phyloP scores from a whole-genome alignment of 2,888 invertebrate genomes.

The Eledona agricola region DNA sequence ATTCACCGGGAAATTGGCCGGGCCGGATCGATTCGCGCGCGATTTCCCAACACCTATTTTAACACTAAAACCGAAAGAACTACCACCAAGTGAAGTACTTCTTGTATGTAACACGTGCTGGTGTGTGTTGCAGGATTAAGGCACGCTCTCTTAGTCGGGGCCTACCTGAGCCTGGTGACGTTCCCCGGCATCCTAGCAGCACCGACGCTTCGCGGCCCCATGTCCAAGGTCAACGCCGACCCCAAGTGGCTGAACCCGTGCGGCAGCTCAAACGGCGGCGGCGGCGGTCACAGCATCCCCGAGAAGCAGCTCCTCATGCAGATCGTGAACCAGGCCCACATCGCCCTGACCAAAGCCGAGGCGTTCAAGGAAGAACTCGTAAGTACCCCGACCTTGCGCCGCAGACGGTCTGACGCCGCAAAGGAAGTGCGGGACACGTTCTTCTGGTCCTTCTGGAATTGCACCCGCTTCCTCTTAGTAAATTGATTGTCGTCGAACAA shows the following conservation, averaged over 20 bases:
- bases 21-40: conserved; percentile 44
- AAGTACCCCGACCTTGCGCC: conserved; percentile 54
- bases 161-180: conserved; percentile 59
- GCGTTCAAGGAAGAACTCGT: conserved; percentile 63
- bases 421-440: conserved; percentile 40
- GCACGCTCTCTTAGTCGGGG: conserved; percentile 59
- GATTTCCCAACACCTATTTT: conserved; percentile 3
- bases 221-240: conserved; percentile 44
- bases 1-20: conserved; percentile 50
- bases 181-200: conserved; percentile 58
- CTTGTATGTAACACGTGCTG: conserved; percentile 25
- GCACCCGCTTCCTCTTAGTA: conserved; percentile 47
- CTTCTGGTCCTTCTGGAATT: conserved; percentile 42
- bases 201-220: conserved; percentile 49
- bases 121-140: conserved; percentile 61
- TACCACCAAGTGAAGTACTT: conserved; percentile 52
- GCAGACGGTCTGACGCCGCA: conserved; percentile 37
- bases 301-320: conserved; percentile 58
- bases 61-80: no score
- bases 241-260: conserved; percentile 67
- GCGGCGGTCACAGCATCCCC: conserved; percentile 46
- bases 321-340: conserved; percentile 62
- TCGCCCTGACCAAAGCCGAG: conserved; percentile 61
- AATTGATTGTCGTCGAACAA: conserved; percentile 45
- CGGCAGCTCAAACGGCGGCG: conserved; percentile 49